phyloP scores from a whole-genome alignment of 2,113 vertebrate species.

The Zosterops hypoxanthus region DNA sequence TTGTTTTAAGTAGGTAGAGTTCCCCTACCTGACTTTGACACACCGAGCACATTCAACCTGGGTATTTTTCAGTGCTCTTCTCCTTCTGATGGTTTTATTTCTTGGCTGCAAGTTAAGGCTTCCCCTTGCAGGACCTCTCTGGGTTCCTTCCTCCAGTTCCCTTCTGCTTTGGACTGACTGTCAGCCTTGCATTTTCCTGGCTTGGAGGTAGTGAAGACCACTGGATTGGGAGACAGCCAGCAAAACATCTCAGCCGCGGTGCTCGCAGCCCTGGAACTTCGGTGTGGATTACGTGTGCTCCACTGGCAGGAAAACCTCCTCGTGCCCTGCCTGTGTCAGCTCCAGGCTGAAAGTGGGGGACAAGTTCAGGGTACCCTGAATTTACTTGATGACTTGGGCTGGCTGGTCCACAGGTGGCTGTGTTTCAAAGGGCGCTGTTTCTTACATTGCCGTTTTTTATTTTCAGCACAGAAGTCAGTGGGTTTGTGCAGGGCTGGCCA shows the following conservation, averaged over 20 bases:
- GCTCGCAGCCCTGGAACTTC: not conserved
- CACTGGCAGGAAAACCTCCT: not conserved
- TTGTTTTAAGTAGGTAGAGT: not conserved
- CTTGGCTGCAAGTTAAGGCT: slow-evolving; percentile 26
- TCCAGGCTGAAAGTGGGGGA: not conserved
- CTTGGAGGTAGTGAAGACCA: not conserved
- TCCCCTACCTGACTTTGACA: slow-evolving; percentile 7
- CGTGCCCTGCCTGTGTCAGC: not conserved
- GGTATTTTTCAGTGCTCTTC: slow-evolving; percentile 5
- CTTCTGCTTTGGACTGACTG: slow-evolving; percentile 7
- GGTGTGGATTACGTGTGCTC: rapidly evolving
- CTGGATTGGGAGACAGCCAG: not conserved
- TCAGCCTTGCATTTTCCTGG: slow-evolving; percentile 33
- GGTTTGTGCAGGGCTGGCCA: not conserved
- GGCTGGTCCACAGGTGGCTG: not conserved
- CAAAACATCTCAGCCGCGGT: not conserved
- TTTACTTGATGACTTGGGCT: not conserved
- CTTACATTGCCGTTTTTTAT: not conserved
- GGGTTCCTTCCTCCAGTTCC: not conserved
- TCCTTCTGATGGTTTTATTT: not conserved
- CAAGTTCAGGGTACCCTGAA: not conserved
- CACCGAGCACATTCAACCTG: not conserved
- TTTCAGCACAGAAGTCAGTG: not conserved
- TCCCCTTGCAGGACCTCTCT: slow-evolving; percentile 49
- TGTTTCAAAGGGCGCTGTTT: not conserved